These are phyloP conservation scores for Erannis defoliaria DNA, from an alignment of 2,888 invertebrate species.

Conservation along the genomic window DNA sequence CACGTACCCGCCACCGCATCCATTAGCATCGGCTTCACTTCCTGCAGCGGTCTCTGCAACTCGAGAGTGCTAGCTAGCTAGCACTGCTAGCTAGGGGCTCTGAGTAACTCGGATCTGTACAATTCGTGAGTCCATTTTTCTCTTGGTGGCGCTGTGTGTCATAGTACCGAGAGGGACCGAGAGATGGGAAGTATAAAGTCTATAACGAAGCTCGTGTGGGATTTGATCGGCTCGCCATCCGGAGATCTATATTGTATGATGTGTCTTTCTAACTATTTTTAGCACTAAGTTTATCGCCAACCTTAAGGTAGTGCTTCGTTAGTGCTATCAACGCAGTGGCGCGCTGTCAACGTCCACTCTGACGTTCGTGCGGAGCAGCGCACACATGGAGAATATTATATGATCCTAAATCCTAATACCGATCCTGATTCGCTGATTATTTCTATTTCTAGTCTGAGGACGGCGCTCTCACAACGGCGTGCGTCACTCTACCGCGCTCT, in stretches of 20 bases:
- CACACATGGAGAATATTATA: background rate
- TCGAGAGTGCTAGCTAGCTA: background rate
- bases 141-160: background rate
- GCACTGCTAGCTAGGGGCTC: no score
- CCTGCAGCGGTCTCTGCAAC: background rate
- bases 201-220: background rate
- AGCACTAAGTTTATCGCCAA: no score
- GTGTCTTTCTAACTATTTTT: no score
- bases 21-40: background rate
- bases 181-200: no score
- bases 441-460: background rate
- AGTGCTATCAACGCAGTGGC: background rate
- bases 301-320: no score
- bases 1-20: background rate
- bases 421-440: no score
- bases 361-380: background rate
- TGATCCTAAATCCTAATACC: background rate
- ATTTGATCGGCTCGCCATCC: background rate
- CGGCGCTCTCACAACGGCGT: no score
- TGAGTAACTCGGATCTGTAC: background rate
- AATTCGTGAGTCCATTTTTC: background rate
- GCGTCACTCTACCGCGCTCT: no score
- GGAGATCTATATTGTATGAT: no score
- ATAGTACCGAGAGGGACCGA: background rate
- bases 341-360: slow-evolving; percentile 4